A percentile compares a stretch with the other conserved stretches of the same genome.
These are phyloP conservation scores for Florisuga fusca DNA, from an alignment of 2,797 vertebrate genomes.

Conservation along the genomic window DNA sequence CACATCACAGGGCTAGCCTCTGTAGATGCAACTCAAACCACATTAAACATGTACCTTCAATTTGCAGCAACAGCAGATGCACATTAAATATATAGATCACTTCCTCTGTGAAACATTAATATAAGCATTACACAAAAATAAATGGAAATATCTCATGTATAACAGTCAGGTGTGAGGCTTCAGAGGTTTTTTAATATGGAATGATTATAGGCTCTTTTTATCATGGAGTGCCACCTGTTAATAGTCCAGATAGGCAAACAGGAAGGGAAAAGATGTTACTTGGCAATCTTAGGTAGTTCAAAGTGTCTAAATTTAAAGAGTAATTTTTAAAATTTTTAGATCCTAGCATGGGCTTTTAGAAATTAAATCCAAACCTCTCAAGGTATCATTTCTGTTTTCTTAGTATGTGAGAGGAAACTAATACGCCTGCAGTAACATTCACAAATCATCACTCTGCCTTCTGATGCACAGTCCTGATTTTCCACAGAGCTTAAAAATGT, in stretches of 20 bases:
- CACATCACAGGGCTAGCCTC: neutral
- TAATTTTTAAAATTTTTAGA: conserved; percentile 9
- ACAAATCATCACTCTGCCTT: conserved; percentile 54
- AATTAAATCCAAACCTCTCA: conserved; percentile 25
- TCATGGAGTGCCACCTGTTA: neutral
- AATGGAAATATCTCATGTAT: neutral
- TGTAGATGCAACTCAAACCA: neutral
- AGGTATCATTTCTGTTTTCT: neutral
- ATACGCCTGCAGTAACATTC: conserved; percentile 26
- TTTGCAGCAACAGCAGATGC: neutral
- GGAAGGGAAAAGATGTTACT: neutral
- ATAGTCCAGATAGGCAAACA: neutral
- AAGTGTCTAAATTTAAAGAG: neutral
- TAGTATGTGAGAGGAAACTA: conserved; percentile 5
- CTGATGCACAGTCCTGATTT: conserved; percentile 25
- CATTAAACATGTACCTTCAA: neutral
- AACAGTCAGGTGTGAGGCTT: neutral
- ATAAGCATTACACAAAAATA: neutral
- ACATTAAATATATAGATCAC: neutral
- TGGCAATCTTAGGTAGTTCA: neutral
- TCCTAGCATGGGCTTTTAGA: neutral
- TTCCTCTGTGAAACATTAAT: neutral
- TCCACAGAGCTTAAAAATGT: conserved; percentile 38
- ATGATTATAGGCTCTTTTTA: neutral
- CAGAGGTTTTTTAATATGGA: neutral